Percentiles rank a stretch among this genome's conserved stretches.
Evolutionary conservation across 2,888 invertebrate species (phyloP).

Genomic region (Resseliella maxima): DNA sequence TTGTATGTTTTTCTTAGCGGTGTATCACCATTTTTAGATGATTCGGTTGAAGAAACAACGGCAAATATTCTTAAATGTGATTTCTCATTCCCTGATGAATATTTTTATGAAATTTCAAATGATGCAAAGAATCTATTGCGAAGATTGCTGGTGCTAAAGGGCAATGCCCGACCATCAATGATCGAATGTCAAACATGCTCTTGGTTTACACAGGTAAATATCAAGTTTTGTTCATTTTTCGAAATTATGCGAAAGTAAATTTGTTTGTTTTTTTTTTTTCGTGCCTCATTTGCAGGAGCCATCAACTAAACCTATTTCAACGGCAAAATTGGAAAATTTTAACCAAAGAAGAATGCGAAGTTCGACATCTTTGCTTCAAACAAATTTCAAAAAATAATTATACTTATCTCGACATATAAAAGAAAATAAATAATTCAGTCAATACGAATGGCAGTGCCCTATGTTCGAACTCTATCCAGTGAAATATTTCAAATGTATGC

Average conservation of each 20-base stretch:
- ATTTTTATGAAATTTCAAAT: slow-evolving; percentile 76
- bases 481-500: too few relatives aligned
- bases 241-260: not conserved
- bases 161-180: slow-evolving; percentile 69
- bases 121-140: slow-evolving; percentile 77
- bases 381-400: not conserved
- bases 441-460: too few relatives aligned
- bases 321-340: slow-evolving; percentile 56
- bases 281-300: slow-evolving; percentile 56
- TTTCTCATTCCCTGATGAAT: slow-evolving; percentile 84
- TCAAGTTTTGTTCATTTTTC: not conserved
- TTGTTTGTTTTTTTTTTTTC: not conserved
- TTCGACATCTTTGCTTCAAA: slow-evolving; percentile 22
- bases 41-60: slow-evolving; percentile 85
- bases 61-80: slow-evolving; percentile 85
- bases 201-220: slow-evolving; percentile 66
- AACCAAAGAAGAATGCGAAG: slow-evolving; percentile 57
- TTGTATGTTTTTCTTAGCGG: slow-evolving; percentile 82
- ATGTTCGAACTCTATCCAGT: too few relatives aligned
- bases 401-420: not conserved
- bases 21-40: slow-evolving; percentile 84
- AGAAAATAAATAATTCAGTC: not conserved
- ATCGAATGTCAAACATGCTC: slow-evolving; percentile 67
- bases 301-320: slow-evolving; percentile 54
- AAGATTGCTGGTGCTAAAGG: slow-evolving; percentile 73